phyloP scores from a whole-genome alignment of 2,888 invertebrate genomes.

The Idaea straminata region DNA sequence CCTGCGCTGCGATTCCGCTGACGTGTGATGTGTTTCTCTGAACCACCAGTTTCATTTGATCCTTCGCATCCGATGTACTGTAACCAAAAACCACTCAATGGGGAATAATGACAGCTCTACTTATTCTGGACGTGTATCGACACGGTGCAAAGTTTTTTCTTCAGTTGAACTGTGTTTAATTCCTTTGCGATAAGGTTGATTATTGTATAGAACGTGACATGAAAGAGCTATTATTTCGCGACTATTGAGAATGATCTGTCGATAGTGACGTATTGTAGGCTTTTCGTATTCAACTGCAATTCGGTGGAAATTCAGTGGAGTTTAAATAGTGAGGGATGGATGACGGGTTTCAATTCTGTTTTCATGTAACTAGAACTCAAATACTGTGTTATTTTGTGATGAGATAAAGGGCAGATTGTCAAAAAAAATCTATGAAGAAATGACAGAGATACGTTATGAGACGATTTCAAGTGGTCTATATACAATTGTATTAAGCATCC shows the following conservation, averaged over 20 bases:
- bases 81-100: conserved; percentile 7
- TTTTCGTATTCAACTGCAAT: conserved; percentile 61
- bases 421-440: too few relatives aligned
- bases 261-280: conserved; percentile 73
- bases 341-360: conserved; percentile 14
- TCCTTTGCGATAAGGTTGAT: conserved; percentile 25
- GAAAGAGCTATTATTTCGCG: conserved; percentile 57
- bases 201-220: conserved; percentile 25
- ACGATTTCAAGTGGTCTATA: too few relatives aligned
- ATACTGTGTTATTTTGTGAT: too few relatives aligned
- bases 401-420: too few relatives aligned
- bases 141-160: conserved; percentile 34
- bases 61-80: conserved; percentile 24
- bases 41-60: conserved; percentile 43
- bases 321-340: conserved; percentile 27
- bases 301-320: conserved; percentile 40
- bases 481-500: too few relatives aligned
- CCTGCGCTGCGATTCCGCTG: conserved; percentile 62
- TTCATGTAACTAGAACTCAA: not conserved
- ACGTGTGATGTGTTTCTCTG: conserved; percentile 66
- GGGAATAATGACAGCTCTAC: conserved; percentile 38
- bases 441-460: too few relatives aligned
- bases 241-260: conserved; percentile 70
- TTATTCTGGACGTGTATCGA: conserved; percentile 40
- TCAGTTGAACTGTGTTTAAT: conserved; percentile 28